phyloP scores from a whole-genome alignment of 2,797 vertebrate genomes.

The Cirrhinus mrigala region DNA sequence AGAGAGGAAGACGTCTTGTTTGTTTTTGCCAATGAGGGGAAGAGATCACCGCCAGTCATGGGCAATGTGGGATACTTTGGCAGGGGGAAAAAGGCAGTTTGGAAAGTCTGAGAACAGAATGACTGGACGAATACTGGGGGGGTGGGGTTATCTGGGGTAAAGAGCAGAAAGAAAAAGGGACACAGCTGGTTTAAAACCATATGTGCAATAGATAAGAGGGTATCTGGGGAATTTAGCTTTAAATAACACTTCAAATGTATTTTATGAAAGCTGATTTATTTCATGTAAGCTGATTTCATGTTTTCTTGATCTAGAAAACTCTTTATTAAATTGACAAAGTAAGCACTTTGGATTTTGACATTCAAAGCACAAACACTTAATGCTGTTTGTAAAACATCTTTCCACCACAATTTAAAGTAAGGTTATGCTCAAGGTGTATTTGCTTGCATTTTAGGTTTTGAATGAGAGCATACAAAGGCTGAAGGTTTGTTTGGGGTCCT shows the following conservation, averaged over 20 bases:
- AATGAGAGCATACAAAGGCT: background rate
- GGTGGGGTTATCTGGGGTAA: constrained; percentile 30
- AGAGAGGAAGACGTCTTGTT: background rate
- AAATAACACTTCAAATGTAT: constrained; percentile 6
- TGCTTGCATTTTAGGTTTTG: background rate
- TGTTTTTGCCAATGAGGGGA: constrained; percentile 1
- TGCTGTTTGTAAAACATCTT: background rate
- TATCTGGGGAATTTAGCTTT: background rate
- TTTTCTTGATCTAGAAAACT: background rate
- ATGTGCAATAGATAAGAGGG: background rate
- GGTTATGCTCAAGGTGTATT: background rate
- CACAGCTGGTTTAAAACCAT: background rate
- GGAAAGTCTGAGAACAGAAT: constrained; percentile 25
- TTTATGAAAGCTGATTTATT: background rate
- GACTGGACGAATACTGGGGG: background rate
- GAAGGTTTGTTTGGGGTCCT: background rate
- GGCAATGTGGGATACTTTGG: background rate
- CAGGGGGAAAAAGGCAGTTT: background rate
- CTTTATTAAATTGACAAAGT: background rate
- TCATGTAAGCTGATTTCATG: background rate
- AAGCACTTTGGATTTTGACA: background rate
- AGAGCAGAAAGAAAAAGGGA: constrained; percentile 16
- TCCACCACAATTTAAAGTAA: background rate
- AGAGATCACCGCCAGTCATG: background rate
- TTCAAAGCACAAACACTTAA: background rate